phyloP scores from a whole-genome alignment of 1,140 invertebrate species.

The Bombus balteatus region DNA sequence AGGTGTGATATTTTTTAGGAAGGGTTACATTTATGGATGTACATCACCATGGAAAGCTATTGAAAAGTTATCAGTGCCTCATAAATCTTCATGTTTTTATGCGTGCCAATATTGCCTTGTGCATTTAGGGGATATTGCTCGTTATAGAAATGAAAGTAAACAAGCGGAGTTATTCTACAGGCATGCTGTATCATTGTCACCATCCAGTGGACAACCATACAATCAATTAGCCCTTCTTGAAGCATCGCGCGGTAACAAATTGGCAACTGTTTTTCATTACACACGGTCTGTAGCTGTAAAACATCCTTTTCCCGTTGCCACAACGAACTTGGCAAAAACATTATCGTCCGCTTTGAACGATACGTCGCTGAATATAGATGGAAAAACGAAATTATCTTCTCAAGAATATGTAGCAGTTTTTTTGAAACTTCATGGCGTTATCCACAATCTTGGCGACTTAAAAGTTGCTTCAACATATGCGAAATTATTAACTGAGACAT shows the following conservation, averaged over 20 bases:
- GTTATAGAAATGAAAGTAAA: constrained; percentile 90
- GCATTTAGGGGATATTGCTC: constrained; percentile 92
- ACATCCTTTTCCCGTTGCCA: constrained; percentile 91
- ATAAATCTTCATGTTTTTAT: constrained; percentile 90
- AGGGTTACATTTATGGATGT: constrained; percentile 81
- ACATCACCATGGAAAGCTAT: constrained; percentile 78
- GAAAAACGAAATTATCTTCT: constrained; percentile 85
- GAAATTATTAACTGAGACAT: constrained; percentile 86
- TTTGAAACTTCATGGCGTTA: constrained; percentile 86
- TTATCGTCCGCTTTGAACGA: constrained; percentile 85
- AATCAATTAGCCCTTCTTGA: constrained; percentile 93
- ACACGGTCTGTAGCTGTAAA: constrained; percentile 90
- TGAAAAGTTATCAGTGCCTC: constrained; percentile 83
- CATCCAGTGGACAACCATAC: constrained; percentile 93
- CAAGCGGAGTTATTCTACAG: constrained; percentile 89
- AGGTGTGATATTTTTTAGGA: constrained; percentile 63
- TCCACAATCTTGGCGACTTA: constrained; percentile 85
- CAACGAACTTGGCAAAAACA: constrained; percentile 89
- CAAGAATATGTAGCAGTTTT: constrained; percentile 89
- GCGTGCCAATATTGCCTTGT: constrained; percentile 94
- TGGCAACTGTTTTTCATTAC: constrained; percentile 93
- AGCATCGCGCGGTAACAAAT: constrained; percentile 90
- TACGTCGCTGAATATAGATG: constrained; percentile 81
- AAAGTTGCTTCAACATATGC: constrained; percentile 84
- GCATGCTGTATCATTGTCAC: constrained; percentile 91